Base-by-base conservation (phyloP, 1,140 invertebrate species). In the Bombus haemorrhoidalis region DNA sequence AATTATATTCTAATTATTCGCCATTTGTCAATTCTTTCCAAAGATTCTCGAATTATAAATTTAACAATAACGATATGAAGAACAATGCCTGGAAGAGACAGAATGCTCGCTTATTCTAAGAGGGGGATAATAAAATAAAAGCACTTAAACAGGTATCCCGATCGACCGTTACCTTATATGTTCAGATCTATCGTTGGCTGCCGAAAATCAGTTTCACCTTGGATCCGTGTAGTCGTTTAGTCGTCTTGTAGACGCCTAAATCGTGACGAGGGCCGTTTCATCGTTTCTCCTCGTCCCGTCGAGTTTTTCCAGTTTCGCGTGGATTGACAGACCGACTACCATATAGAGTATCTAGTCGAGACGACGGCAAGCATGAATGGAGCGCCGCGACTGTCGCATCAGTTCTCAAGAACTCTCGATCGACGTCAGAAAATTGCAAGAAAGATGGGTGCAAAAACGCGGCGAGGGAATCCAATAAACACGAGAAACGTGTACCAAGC, bases 241-340 rank as follows among this genome's bases (percentile, higher is more conserved):
- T 73, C 68, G 68, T 73, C 80, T 72, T 62, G 62, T 57, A 22
- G 37, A 39, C 82, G 64, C 87, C 77, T 57, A 87, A 89, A 87
- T 89, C 81, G 86, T 37, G 64, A 53, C 75, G n/a, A 62, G 69
- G 22, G 39, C 71, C 39, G 69, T 87, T 66, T 43, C 74, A 66
- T 77, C 43, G 43, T 39, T 47, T 53, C 74, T 59, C 34, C 59
- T 64, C 74, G 76, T 87, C 83, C 72, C 62, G n/a, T 71, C 82
- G 82, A 87, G 72, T 89, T 87, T 89, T 89, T 89, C 71, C 68
- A 66, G 39, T 87, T 87, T 87, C 86, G 34, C 74, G 59, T 64
- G 74, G 87, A 87, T 77, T 87, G 86, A 75, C 71, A 84, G 76
- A 76, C 73, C 64, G 43, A 66, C 80, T 81, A 76, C 86, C 80